phyloP scores from a whole-genome alignment of 2,797 vertebrate species.

The Sciurus carolinensis region DNA sequence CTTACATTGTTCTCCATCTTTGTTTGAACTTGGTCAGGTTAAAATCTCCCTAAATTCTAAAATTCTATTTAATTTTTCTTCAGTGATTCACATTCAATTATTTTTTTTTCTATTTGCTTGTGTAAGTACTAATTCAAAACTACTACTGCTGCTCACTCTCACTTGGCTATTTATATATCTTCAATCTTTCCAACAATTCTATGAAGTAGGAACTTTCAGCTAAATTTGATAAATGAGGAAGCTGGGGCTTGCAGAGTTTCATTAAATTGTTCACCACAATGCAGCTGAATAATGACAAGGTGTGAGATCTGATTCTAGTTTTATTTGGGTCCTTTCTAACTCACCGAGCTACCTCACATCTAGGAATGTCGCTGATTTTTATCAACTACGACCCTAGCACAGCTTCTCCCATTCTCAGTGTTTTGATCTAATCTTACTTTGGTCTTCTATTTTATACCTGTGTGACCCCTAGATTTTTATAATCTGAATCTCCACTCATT shows the following conservation, averaged over 20 bases:
- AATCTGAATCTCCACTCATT: not conserved
- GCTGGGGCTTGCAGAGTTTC: not conserved
- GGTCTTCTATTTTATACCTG: not conserved
- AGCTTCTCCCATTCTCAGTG: not conserved
- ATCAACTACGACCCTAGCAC: not conserved
- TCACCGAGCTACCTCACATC: not conserved
- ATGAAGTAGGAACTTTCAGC: not conserved
- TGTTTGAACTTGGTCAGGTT: slow-evolving; percentile 1
- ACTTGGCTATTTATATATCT: slow-evolving; percentile 19
- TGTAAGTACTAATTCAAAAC: not conserved
- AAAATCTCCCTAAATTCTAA: slow-evolving; percentile 8
- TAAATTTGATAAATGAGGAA: not conserved
- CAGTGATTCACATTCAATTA: not conserved
- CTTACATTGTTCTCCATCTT: not conserved
- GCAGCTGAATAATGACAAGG: not conserved
- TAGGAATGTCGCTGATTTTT: not conserved
- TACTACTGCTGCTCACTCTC: not conserved
- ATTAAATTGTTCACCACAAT: not conserved
- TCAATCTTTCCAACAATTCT: not conserved
- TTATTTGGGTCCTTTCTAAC: not conserved
- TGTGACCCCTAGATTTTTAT: not conserved
- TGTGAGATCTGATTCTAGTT: not conserved
- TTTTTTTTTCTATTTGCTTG: not conserved
- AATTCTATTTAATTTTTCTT: not conserved
- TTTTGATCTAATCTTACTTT: not conserved